phyloP scores from a whole-genome alignment of 2,113 vertebrate species.

The Rhinichthys klamathensis region DNA sequence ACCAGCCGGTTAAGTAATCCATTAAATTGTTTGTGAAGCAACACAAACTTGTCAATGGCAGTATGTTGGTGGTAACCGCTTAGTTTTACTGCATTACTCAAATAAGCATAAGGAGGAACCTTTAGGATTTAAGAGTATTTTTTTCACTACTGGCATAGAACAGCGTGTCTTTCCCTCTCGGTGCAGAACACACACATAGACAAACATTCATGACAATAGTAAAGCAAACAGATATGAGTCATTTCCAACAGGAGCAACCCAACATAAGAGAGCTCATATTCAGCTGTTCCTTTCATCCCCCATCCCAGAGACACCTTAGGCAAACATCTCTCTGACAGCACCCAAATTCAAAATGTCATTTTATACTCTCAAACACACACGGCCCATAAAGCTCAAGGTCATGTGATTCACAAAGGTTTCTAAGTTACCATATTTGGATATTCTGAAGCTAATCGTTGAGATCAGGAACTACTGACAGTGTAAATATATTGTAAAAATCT shows the following conservation, averaged over 20 bases:
- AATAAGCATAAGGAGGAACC: background rate
- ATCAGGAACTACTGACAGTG: background rate
- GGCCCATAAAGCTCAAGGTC: constrained; percentile 1
- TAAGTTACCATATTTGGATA: constrained; percentile 14
- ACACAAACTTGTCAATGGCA: background rate
- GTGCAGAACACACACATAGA: background rate
- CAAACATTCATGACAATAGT: constrained; percentile 25
- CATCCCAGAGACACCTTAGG: constrained; percentile 27
- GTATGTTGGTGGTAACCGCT: background rate
- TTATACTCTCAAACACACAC: constrained; percentile 22
- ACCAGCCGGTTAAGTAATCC: background rate
- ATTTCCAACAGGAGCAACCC: background rate
- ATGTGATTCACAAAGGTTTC: constrained; percentile 7
- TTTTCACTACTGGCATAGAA: background rate
- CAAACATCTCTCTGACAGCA: constrained; percentile 26
- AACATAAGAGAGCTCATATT: constrained; percentile 26
- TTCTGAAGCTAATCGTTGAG: background rate
- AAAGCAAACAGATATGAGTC: constrained; percentile 36
- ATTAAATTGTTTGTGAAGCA: background rate
- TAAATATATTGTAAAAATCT: background rate
- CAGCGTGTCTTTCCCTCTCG: background rate
- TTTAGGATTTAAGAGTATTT: background rate
- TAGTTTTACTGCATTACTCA: background rate
- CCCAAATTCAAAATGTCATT: constrained; percentile 21
- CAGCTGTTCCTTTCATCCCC: constrained; percentile 17